Evolutionary conservation across 2,888 invertebrate species (phyloP).

Genomic region (Diarsia rubi): DNA sequence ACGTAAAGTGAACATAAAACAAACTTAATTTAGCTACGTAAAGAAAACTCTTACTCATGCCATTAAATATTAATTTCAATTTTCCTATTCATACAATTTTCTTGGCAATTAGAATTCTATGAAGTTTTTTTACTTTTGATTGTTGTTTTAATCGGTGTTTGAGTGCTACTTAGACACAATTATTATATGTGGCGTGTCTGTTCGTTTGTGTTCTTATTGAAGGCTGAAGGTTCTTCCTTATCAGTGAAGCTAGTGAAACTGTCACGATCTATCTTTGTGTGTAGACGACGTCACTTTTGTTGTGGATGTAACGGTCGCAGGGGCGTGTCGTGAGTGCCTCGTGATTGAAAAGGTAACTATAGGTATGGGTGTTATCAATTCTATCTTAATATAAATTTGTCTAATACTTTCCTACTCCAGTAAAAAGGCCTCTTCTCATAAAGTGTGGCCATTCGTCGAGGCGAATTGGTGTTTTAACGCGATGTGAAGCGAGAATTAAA

Average conservation of each 20-base stretch:
- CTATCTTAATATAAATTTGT: neutral
- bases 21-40: neutral
- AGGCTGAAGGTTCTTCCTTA: conserved; percentile 64
- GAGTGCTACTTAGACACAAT: conserved; percentile 14
- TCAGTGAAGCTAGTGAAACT: conserved; percentile 41
- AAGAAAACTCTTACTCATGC: conserved; percentile 20
- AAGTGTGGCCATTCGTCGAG: neutral
- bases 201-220: conserved; percentile 32
- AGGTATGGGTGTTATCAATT: neutral
- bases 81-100: conserved; percentile 28
- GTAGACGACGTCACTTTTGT: conserved; percentile 26
- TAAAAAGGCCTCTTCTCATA: neutral
- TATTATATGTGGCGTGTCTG: conserved; percentile 22
- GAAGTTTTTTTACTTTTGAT: conserved; percentile 21
- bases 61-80: conserved; percentile 21
- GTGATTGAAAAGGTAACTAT: conserved; percentile 31
- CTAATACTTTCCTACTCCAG: no score
- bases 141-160: conserved; percentile 6
- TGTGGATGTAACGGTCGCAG: conserved; percentile 16
- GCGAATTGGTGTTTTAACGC: neutral
- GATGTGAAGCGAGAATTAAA: neutral
- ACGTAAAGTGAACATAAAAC: conserved; percentile 7
- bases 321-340: conserved; percentile 28
- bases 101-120: conserved; percentile 11
- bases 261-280: conserved; percentile 54